Evolutionary conservation across 2,797 vertebrate genomes (phyloP), one percentile per base, ranked within the genome.

Genomic region (Hypotaenidia philippensis): DNA sequence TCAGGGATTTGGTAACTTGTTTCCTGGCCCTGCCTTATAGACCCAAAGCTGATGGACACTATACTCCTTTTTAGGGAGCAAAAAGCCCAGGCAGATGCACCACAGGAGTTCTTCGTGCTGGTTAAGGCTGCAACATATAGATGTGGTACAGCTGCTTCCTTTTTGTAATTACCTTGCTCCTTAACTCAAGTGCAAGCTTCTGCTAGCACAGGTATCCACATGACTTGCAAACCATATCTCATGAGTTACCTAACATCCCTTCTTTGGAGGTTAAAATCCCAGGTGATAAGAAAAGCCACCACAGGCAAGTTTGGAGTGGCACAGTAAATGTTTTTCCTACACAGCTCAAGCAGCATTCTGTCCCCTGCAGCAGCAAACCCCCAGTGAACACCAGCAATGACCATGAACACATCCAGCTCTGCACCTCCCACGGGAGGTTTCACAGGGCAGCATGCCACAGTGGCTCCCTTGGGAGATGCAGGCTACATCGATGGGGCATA

Each of bases 401-500:
- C 49, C 6, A 12, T 1, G 5, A 34, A 36, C 34, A 20, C 31
- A 32, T 31, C 61, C 50, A 63, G n/a, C 23, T 45, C 44, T 10
- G 36, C 40, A 11, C 7, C 32, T 63, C 61, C 40, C 32, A 25
- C 18, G 25, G 68, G 19, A 52, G 27, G 10, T 32, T 32, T 26
- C 40, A 50, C 59, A 36, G 32, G 20, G 40, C 1, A 3, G 45
- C 32, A 29, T 1, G 0, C 16, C 32, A 13, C 56, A 23, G 7
- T 1, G 27, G 32, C 53, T 78, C 31, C 61, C 47, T 5, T 32
- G 53, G 26, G 10, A 78, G 66, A 17, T 0, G 3, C 3, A 1
- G 12, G 60, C n/a, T 6, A 55, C 10, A 31, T 11, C 20, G 13
- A 8, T 6, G 11, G n/a, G 27, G 27, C 21, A 13, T 2, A 4